Evolutionary conservation across 2,113 vertebrate species (phyloP), one percentile per base, ranked within the genome.

Genomic region (Phoenicopterus ruber): DNA sequence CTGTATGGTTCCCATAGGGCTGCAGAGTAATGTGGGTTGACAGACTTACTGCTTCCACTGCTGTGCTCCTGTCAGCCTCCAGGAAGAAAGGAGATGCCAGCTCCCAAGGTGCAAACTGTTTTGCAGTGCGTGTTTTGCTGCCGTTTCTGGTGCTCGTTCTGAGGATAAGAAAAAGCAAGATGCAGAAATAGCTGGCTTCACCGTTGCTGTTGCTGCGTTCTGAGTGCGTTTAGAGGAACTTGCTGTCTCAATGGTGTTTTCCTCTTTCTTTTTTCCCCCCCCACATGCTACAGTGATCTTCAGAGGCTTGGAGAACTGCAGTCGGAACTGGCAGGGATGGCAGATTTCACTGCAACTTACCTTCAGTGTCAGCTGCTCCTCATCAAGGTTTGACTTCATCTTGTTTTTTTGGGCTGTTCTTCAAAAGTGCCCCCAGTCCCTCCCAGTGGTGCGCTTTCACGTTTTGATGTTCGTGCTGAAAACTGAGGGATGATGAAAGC

Each of bases 331-430:
- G 99, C 99, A 8, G 99, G 99, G 77, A 98, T 99, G 44, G 99
- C 99, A 8, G 99, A 99, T 91, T 99, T 99, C 97, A 99, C 98
- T 18, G 99, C 99, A 6, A 98, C 99, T 5, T 99, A 99, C 95
- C 98, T 99, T 80, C 99, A 95, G 92, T 99, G 99, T 96, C 99
- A 99, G 58, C 98, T 99, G 70, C 98, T 99, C 83, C 99, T 99
- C 38, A 99, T 99, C 97, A 99, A 99, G 98, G 99, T 99, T 72
- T 66, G 95, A 44, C 46, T 95, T 95, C 40, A 14, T 49, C 49
- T 42, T 17, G 13, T 11, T 6, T 18, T 59, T 46, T 46, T 25
- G 77, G 46, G 46, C 8, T 73, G 8, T 55, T 77, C 77, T 84
- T 79, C 36, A 71, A 9, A 92, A 67, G 25, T 22, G 15, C 26